Base-by-base conservation (phyloP, 2,888 invertebrate species). In the Hirtodrosophila duncani region DNA sequence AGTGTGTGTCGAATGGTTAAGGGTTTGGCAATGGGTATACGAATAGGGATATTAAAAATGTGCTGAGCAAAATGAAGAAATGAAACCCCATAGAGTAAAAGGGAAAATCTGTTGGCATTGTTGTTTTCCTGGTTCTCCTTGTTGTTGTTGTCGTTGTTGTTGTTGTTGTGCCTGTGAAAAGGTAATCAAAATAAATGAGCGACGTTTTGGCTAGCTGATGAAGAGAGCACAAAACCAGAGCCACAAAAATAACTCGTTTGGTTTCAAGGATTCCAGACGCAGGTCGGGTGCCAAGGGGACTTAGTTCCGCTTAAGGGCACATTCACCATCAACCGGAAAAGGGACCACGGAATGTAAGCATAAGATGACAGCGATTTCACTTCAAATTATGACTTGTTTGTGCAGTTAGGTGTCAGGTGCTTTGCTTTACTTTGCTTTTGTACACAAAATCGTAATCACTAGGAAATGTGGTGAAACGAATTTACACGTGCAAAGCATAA, bases 131-230 rank as follows among this genome's bases (percentile, higher is more conserved):
- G 3, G 8, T 26, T 23, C 9, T n/a, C 16, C 3, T 20, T 10
- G 3, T 5, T n/a, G n/a, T 23, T 48, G 59, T 33, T 59, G 60
- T 59, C 59, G 41, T 33, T 45, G 60, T 36, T 46, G 16, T 45
- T 44, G 44, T 30, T 46, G 39, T 49, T 37, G 48, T 48, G 43
- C 48, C 42, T n/a, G n/a, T n/a, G 62, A 64, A 67, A 78, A 75
- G 72, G 72, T 72, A 72, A 79, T 72, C 79, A 72, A 72, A 72
- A 72, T 78, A 72, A 72, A 72, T 78, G 79, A 79, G 79, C 71
- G 71, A 75, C 71, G 70, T 67, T 72, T 74, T 67, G 63, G n/a
- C 45, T 37, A 59, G 58, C 61, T 67, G 69, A 75, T 75, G 69
- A 63, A 63, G 50, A 53, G 60, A 72, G 74, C 53, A 34, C 49